These are phyloP conservation scores for Okamejei kenojei DNA, from an alignment of 2,797 vertebrate genomes.

Conservation along the genomic window DNA sequence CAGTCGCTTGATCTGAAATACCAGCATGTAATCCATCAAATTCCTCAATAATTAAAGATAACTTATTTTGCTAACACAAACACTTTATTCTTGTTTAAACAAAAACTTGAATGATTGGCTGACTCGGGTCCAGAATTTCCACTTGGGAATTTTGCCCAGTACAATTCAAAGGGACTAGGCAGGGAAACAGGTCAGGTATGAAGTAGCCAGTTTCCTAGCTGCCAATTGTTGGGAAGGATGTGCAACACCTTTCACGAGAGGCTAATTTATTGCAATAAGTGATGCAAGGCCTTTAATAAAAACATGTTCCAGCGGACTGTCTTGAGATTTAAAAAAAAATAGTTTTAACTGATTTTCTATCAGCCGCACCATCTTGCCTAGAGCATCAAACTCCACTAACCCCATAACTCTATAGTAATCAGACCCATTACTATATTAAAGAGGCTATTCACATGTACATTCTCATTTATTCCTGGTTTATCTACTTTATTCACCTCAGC, in stretches of 20 bases:
- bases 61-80: not conserved
- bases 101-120: not conserved
- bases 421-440: too few relatives aligned
- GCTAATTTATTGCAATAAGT: not conserved
- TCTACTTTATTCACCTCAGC: too few relatives aligned
- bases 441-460: too few relatives aligned
- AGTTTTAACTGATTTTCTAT: not conserved
- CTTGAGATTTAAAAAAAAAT: not conserved
- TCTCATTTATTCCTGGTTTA: too few relatives aligned
- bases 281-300: not conserved
- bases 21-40: not conserved
- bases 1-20: conserved; percentile 62
- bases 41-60: not conserved
- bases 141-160: not conserved
- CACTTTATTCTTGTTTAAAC: too few relatives aligned
- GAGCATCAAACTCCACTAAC: not conserved
- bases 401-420: not conserved
- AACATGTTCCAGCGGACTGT: not conserved
- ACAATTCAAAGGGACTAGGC: not conserved
- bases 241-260: not conserved
- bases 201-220: not conserved
- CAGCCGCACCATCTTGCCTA: not conserved
- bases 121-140: not conserved
- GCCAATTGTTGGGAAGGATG: not conserved
- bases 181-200: not conserved